These are phyloP conservation scores for Colistium nudipinnis DNA, from an alignment of 2,113 vertebrate species.

Conservation along the genomic window DNA sequence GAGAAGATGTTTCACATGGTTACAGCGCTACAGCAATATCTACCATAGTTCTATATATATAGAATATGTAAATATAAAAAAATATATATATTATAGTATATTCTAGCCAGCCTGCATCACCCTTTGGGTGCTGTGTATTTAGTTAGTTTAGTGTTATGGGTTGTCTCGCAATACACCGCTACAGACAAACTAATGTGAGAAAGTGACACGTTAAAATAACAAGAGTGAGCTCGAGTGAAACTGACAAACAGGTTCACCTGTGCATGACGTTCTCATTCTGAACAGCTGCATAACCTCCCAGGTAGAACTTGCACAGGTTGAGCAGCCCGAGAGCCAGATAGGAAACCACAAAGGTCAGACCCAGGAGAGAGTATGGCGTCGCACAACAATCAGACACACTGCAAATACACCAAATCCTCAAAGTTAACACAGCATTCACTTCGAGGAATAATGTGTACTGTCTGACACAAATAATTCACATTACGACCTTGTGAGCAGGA, in stretches of 20 bases:
- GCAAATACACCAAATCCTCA: not conserved
- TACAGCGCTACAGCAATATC: no score
- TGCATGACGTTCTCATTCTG: constrained; percentile 89
- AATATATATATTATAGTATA: no score
- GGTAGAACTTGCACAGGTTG: constrained; percentile 88
- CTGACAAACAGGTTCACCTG: constrained; percentile 74
- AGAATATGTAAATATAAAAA: no score
- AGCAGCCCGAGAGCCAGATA: constrained; percentile 87
- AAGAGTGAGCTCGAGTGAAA: not conserved
- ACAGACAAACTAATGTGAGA: not conserved
- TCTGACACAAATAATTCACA: not conserved
- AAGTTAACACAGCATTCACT: not conserved
- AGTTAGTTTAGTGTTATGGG: no score
- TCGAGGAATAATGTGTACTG: not conserved
- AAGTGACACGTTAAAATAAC: not conserved
- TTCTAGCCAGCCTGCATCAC: no score
- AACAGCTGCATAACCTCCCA: constrained; percentile 83
- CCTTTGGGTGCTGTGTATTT: no score
- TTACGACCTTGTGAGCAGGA: constrained; percentile 86
- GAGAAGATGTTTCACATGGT: not conserved
- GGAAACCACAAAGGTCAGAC: constrained; percentile 88
- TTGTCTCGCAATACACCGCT: no score
- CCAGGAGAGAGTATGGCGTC: constrained; percentile 86
- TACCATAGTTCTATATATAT: no score
- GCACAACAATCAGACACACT: constrained; percentile 88